Evolutionary conservation across 2,797 vertebrate genomes (phyloP).

Genomic region (Chanos chanos): DNA sequence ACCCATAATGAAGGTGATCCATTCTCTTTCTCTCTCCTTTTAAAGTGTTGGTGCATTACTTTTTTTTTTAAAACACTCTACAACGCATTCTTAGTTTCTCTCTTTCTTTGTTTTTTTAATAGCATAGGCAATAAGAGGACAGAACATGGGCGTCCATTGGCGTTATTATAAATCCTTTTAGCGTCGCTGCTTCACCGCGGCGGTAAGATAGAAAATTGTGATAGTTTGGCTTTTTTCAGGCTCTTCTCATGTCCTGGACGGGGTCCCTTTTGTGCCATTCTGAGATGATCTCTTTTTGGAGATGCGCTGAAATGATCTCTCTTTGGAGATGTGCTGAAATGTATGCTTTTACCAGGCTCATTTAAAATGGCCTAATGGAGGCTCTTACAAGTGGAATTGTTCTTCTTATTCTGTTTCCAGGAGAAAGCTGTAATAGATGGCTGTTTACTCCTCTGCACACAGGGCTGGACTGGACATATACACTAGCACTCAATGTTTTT

Average conservation of each 20-base stretch:
- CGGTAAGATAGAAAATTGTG: not conserved
- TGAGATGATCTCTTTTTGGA: conserved; percentile 1
- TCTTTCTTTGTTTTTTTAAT: not conserved
- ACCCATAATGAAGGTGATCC: no score
- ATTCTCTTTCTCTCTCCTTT: no score
- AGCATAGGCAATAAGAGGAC: no score
- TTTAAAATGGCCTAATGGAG: conserved; percentile 16
- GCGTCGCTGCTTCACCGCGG: conserved; percentile 3
- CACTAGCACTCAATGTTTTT: no score
- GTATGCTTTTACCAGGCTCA: conserved; percentile 1
- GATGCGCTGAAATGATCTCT: conserved; percentile 9
- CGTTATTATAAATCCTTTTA: conserved; percentile 24
- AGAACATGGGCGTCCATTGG: no score
- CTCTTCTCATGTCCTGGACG: not conserved
- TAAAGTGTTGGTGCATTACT: no score
- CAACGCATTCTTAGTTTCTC: no score
- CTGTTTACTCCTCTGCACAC: no score
- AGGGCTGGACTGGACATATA: no score
- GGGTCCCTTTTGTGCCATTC: not conserved
- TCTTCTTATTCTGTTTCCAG: not conserved
- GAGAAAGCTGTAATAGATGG: not conserved
- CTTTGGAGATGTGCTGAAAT: conserved; percentile 13
- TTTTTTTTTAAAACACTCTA: no score
- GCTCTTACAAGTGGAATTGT: conserved; percentile 21
- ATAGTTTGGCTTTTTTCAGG: conserved; percentile 3